These are phyloP conservation scores for Drosophila suboccidentalis DNA, from an alignment of 2,888 invertebrate species.

Conservation along the genomic window DNA sequence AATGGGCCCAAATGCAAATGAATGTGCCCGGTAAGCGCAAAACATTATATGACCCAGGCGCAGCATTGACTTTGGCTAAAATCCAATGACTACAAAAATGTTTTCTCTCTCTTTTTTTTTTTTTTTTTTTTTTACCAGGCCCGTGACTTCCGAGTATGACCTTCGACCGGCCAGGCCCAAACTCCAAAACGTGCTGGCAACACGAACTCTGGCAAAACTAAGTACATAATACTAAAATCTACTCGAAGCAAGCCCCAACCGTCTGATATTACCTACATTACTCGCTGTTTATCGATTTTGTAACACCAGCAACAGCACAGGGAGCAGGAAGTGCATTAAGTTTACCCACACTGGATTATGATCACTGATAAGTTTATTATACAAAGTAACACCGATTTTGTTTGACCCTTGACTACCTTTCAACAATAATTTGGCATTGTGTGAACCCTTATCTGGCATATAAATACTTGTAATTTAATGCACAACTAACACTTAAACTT, in stretches of 20 bases:
- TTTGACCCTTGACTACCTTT: conserved; percentile 7
- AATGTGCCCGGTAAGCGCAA: conserved; percentile 39
- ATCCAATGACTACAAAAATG: conserved; percentile 50
- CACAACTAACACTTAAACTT: not conserved
- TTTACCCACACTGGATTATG: conserved; percentile 28
- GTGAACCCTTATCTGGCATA: not conserved
- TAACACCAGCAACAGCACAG: conserved; percentile 2
- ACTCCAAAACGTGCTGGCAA: conserved; percentile 29
- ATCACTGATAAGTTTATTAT: conserved; percentile 41
- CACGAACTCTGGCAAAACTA: conserved; percentile 22
- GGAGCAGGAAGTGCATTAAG: conserved; percentile 42
- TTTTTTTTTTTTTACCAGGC: not conserved
- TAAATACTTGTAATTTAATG: not conserved
- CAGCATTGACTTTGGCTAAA: conserved; percentile 61
- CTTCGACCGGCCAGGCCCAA: conserved; percentile 40
- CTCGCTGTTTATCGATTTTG: conserved; percentile 50
- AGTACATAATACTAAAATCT: conserved; percentile 29
- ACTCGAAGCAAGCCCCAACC: not conserved
- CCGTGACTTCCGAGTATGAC: conserved; percentile 48
- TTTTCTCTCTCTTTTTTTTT: not conserved
- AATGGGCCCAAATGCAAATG: conserved; percentile 42
- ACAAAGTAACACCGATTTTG: conserved; percentile 20
- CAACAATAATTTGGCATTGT: conserved; percentile 7
- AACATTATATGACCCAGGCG: conserved; percentile 32
- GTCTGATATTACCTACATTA: conserved; percentile 22